These are phyloP conservation scores for Dicrostonyx torquatus DNA, from an alignment of 2,797 vertebrate genomes.

Conservation along the genomic window DNA sequence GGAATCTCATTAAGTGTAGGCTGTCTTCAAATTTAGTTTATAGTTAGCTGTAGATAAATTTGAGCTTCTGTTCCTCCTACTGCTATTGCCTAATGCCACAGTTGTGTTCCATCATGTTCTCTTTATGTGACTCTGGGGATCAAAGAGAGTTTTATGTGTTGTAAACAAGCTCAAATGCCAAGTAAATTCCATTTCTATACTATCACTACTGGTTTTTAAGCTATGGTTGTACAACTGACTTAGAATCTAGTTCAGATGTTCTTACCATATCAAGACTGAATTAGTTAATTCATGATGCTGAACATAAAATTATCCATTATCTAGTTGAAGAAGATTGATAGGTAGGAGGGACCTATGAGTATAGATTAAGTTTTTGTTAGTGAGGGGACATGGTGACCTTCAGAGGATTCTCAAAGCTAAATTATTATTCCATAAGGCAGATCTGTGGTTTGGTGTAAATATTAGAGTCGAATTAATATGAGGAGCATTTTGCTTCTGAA, in stretches of 20 bases:
- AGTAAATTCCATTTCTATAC: neutral
- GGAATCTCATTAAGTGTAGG: neutral
- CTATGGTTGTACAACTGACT: neutral
- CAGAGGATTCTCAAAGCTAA: neutral
- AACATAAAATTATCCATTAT: neutral
- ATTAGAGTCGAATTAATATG: neutral
- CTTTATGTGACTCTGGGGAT: neutral
- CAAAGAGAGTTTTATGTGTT: neutral
- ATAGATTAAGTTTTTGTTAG: neutral
- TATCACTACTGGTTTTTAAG: neutral
- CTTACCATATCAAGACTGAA: neutral
- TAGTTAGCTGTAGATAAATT: neutral
- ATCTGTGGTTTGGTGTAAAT: neutral
- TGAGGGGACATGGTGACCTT: neutral
- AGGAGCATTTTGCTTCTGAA: neutral
- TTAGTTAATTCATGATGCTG: neutral
- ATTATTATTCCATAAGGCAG: rapidly evolving
- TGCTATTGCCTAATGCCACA: neutral
- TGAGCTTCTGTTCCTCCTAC: neutral
- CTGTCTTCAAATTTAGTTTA: neutral
- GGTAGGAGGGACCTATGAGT: rapidly evolving
- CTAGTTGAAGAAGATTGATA: neutral
- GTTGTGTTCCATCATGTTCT: neutral
- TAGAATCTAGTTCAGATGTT: neutral
- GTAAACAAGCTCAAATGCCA: neutral